Conservation (phyloP, 2,888 invertebrate species). For the Ypsolopha sequella region DNA sequence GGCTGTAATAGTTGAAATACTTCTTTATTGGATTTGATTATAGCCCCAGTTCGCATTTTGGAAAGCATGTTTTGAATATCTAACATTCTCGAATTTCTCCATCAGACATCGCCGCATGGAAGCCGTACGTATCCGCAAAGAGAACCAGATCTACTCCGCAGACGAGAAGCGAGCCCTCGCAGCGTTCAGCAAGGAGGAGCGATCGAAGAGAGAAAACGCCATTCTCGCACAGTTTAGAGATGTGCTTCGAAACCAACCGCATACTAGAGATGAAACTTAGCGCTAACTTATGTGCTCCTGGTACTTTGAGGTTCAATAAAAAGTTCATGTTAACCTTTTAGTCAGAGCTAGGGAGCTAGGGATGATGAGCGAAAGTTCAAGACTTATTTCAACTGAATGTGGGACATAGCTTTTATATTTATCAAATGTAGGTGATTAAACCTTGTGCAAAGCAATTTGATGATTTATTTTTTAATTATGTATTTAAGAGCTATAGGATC, state of each 20-base stretch:
- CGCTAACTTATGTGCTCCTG: constrained; percentile 9
- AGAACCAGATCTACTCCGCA: constrained; percentile 99
- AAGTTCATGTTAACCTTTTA: neutral
- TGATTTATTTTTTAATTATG: too few relatives aligned
- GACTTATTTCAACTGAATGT: neutral
- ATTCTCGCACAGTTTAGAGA: constrained; percentile 95
- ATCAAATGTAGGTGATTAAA: too few relatives aligned
- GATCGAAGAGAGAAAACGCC: constrained; percentile 94
- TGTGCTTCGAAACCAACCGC: constrained; percentile 58
- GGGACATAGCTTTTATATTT: too few relatives aligned
- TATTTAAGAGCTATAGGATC: too few relatives aligned
- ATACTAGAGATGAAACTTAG: constrained; percentile 10
- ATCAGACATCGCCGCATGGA: constrained; percentile 96
- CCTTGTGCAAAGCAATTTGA: too few relatives aligned
- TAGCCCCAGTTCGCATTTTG: neutral
- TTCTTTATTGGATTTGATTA: too few relatives aligned
- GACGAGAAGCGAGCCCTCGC: constrained; percentile 98
- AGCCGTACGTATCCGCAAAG: constrained; percentile 98
- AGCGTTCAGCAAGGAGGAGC: constrained; percentile 98
- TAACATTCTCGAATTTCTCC: neutral
- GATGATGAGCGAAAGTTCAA: neutral
- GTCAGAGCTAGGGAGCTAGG: neutral
- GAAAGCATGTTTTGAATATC: neutral
- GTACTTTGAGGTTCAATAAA: too few relatives aligned
- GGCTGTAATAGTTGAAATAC: too few relatives aligned